phyloP scores from a whole-genome alignment of 2,113 vertebrate genomes.

The Zosterops borbonicus region DNA sequence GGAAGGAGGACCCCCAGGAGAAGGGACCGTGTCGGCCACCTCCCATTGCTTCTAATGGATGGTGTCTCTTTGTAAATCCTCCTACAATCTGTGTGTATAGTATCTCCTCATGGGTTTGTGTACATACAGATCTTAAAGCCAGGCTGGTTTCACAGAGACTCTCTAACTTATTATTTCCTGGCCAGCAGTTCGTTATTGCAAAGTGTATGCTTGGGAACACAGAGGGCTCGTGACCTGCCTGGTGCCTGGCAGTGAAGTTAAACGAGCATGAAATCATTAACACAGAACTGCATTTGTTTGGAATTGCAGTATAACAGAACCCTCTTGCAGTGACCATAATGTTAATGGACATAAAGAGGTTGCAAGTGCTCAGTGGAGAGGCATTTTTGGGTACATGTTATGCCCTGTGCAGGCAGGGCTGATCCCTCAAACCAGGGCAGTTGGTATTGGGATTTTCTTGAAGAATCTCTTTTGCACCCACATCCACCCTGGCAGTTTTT shows the following conservation, averaged over 20 bases:
- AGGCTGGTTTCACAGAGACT: not conserved
- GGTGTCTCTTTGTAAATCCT: not conserved
- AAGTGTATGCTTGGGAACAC: not conserved
- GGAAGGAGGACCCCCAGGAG: not conserved
- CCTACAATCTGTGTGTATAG: rapidly evolving
- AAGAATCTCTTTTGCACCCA: not conserved
- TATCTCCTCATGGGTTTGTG: not conserved
- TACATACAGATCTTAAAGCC: not conserved
- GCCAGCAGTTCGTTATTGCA: not conserved
- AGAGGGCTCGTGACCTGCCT: not conserved
- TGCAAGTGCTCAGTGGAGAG: not conserved
- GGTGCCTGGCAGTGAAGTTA: not conserved
- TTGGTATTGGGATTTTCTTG: not conserved
- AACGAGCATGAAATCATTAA: constrained; percentile 2
- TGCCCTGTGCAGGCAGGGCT: rapidly evolving
- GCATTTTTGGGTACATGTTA: not conserved
- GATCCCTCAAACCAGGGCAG: rapidly evolving
- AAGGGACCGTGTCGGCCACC: rapidly evolving
- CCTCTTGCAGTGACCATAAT: not conserved
- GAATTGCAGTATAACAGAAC: not conserved
- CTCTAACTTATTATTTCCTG: not conserved
- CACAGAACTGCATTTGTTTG: not conserved
- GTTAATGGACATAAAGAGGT: not conserved
- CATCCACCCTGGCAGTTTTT: not conserved
- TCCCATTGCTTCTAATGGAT: not conserved